These are phyloP conservation scores for Paramisgurnus dabryanus DNA, from an alignment of 2,113 vertebrate species.

Conservation along the genomic window DNA sequence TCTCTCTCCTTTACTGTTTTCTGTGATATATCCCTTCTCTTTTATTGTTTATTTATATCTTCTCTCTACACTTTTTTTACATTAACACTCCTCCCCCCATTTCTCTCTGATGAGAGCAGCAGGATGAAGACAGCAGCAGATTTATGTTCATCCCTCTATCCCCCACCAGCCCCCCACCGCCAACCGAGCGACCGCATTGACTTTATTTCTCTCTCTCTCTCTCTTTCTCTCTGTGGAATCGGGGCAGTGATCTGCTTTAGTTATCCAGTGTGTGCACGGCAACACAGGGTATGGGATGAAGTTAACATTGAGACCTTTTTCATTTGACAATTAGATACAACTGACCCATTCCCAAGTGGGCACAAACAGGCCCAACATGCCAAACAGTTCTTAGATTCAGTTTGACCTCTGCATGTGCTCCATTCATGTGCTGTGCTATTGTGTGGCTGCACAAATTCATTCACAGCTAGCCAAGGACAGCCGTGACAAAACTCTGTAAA, in stretches of 20 bases:
- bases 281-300: background rate
- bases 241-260: conserved; percentile 26
- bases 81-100: background rate
- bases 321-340: background rate
- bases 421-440: background rate
- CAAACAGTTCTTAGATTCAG: background rate
- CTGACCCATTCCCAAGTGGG: background rate
- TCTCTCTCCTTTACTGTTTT: background rate
- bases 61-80: conserved; percentile 11
- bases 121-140: conserved; percentile 42
- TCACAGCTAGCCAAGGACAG: conserved; percentile 9
- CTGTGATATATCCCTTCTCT: background rate
- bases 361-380: background rate
- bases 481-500: background rate
- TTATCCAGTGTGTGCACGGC: background rate
- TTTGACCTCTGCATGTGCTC: background rate
- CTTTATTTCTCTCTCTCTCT: conserved; percentile 11
- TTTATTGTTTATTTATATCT: background rate
- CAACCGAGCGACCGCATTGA: conserved; percentile 14
- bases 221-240: conserved; percentile 5
- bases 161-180: background rate
- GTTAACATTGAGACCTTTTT: conserved; percentile 11
- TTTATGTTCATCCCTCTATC: conserved; percentile 36
- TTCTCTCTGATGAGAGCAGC: conserved; percentile 39
- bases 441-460: background rate